Base-by-base conservation (phyloP, 1,140 invertebrate genomes). In the Leptopilina boulardi region DNA sequence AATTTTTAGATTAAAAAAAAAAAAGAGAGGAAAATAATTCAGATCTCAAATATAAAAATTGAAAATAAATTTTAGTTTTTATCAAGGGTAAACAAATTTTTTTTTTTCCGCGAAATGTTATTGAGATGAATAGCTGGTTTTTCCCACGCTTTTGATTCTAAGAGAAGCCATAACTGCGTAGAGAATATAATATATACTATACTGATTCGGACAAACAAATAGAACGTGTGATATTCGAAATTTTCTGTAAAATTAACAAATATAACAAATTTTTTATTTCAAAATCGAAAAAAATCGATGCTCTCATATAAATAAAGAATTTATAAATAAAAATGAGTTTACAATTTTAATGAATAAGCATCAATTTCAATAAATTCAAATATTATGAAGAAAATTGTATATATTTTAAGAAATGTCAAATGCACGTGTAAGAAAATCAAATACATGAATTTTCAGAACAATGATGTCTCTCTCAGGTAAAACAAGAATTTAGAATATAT, bases 141-240 rank as follows among this genome's bases (percentile, higher is more conserved):
- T 66, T 66, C 59, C 59, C 26, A 66, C 59, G 59, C 59, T 66
- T 66, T 51, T n/a, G 26, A 66, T 66, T 66, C 59, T 23, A 23
- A 66, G 26, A 66, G 59, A 26, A 66, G 59, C 23, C 6, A 66
- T 13, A 66, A 30, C n/a, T 66, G 23, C 21, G 26, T 66, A 66
- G 59, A 66, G 21, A 10, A 11, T 47, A 59, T n/a, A 54, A 54
- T 54, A 2, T 54, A n/a, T n/a, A n/a, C 8, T 15, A 54, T 18
- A 54, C 19, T 23, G 1, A 56, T 66, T 30, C 26, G 4, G 59
- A 11, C 21, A 13, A 34, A 66, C 23, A 66, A 23, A 30, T n/a
- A 15, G 11, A 66, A 30, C 59, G 13, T 18, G 26, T n/a, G 15
- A 38, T 38, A 38, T 38, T 38, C 5, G 8, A 38, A 38, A 38